Evolutionary conservation across 1,140 invertebrate genomes (phyloP).

Genomic region (Steinernema feltiae): DNA sequence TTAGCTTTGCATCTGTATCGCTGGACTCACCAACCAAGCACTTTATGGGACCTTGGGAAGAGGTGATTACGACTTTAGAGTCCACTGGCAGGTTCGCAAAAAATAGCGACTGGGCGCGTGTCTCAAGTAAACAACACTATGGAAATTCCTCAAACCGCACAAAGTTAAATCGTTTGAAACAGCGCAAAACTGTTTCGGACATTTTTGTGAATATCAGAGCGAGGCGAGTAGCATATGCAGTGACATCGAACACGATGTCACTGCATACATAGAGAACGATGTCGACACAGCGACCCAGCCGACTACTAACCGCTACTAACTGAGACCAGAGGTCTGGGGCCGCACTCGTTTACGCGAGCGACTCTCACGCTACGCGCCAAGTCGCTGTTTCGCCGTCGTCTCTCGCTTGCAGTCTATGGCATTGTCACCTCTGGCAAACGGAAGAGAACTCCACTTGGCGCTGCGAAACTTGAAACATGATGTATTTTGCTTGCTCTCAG

Average conservation of each 20-base stretch:
- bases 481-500: neutral
- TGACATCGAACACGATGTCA: neutral
- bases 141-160: no score
- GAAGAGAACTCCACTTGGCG: neutral
- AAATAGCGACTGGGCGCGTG: no score
- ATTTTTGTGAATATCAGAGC: no score
- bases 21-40: neutral
- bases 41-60: no score
- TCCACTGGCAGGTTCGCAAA: no score
- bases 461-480: neutral
- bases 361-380: conserved; percentile 13
- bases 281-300: neutral
- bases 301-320: conserved; percentile 5
- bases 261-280: conserved; percentile 4
- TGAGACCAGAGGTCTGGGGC: conserved; percentile 1
- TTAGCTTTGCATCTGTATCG: neutral
- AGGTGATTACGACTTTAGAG: no score
- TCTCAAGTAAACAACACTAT: no score
- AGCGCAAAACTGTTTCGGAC: neutral
- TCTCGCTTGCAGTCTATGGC: neutral
- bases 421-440: neutral
- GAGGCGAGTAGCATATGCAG: neutral
- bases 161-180: neutral
- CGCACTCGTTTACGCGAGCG: conserved; percentile 2
- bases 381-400: neutral